Conservation (phyloP, 1,140 invertebrate genomes). For the Drosophila santomea region DNA sequence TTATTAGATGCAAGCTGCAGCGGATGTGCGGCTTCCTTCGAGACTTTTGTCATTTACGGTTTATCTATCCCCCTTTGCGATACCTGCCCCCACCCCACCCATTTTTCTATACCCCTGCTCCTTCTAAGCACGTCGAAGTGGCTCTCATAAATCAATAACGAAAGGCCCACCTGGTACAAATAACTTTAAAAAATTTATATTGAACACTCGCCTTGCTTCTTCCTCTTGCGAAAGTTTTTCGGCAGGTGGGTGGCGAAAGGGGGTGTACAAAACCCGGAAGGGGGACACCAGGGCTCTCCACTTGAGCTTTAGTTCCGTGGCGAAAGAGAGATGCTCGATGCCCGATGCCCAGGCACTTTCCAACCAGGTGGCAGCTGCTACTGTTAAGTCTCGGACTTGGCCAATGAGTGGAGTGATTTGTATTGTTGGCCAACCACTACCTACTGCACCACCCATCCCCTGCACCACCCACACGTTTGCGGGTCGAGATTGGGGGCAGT, state of each 20-base stretch:
- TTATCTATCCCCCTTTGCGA: conserved; percentile 26
- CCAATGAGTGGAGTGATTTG: conserved; percentile 40
- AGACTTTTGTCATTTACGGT: conserved; percentile 77
- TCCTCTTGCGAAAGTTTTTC: conserved; percentile 36
- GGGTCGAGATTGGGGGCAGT: conserved; percentile 5
- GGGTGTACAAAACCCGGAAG: too few relatives aligned
- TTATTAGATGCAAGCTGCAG: conserved; percentile 82
- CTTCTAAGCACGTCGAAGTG: conserved; percentile 44
- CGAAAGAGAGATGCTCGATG: neutral
- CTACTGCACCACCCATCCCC: neutral
- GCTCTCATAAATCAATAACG: conserved; percentile 75
- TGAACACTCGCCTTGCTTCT: conserved; percentile 47
- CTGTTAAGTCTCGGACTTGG: conserved; percentile 42
- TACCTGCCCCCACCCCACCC: neutral
- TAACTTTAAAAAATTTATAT: conserved; percentile 78
- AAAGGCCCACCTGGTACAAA: conserved; percentile 75
- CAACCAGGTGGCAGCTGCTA: conserved; percentile 45
- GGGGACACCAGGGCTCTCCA: neutral
- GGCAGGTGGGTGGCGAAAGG: conserved; percentile 24
- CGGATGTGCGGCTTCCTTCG: conserved; percentile 76
- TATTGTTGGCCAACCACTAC: conserved; percentile 33
- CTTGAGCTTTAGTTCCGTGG: conserved; percentile 14
- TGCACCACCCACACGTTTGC: conserved; percentile 15
- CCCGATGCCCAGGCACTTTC: conserved; percentile 16
- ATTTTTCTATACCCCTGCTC: conserved; percentile 1